Evolutionary conservation across 2,113 vertebrate species (phyloP).

Genomic region (Callithrix jacchus): DNA sequence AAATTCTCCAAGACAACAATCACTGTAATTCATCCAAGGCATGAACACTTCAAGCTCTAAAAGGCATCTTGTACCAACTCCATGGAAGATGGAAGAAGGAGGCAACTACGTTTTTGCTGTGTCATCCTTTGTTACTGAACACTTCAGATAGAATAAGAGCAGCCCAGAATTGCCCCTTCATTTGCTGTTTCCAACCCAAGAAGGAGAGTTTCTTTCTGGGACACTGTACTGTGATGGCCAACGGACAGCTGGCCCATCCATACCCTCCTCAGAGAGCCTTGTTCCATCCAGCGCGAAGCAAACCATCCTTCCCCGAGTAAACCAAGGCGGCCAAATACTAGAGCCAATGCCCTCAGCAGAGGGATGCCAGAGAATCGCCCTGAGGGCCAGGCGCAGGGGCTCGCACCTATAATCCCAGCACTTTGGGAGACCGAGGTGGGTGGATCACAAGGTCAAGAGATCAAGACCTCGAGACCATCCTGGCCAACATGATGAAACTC

Average conservation of each 20-base stretch:
- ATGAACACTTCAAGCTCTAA: not conserved
- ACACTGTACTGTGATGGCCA: rapidly evolving
- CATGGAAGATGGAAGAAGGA: not conserved
- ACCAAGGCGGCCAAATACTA: too few species aligned
- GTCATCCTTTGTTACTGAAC: rapidly evolving
- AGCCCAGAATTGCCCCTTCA: not conserved
- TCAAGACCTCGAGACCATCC: too few species aligned
- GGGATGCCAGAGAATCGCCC: not conserved
- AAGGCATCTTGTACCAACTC: rapidly evolving
- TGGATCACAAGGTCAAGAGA: too few species aligned
- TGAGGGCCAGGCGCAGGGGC: too few species aligned
- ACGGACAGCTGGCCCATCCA: rapidly evolving
- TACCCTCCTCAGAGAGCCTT: not conserved
- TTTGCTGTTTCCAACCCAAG: rapidly evolving
- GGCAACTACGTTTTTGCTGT: too few species aligned
- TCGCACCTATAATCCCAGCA: too few species aligned
- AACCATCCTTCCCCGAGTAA: too few species aligned
- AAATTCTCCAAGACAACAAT: not conserved
- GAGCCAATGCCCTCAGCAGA: too few species aligned
- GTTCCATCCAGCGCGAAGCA: too few species aligned
- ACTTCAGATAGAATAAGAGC: rapidly evolving
- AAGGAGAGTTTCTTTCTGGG: too few species aligned
- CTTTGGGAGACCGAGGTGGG: too few species aligned
- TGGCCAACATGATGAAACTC: too few species aligned
- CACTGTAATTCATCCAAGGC: not conserved